These are phyloP conservation scores for Leptonema lineaticorne DNA, from an alignment of 1,140 invertebrate genomes.

Conservation along the genomic window DNA sequence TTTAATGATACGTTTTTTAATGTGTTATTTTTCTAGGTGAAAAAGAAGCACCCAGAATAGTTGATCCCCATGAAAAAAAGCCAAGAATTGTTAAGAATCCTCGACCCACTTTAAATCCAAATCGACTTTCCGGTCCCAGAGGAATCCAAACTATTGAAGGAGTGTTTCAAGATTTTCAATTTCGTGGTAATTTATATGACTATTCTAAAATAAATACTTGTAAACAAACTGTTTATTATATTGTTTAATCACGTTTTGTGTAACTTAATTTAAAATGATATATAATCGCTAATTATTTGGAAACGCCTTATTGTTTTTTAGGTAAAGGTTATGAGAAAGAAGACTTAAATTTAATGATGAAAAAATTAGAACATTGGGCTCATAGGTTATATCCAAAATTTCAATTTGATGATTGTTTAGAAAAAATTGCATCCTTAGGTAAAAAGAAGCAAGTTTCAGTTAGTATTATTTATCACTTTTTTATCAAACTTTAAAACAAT, in stretches of 20 bases:
- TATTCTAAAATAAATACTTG: background rate
- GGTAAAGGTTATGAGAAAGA: constrained; percentile 77
- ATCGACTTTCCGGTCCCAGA: constrained; percentile 69
- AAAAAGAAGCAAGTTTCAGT: constrained; percentile 66
- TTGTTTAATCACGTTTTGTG: background rate
- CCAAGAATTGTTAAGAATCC: constrained; percentile 66
- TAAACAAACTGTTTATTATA: background rate
- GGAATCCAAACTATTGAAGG: constrained; percentile 77
- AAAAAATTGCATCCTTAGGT: constrained; percentile 79
- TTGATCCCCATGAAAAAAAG: constrained; percentile 49
- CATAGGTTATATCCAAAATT: constrained; percentile 87
- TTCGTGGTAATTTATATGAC: constrained; percentile 60
- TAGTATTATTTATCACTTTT: constrained; percentile 25
- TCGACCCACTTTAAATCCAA: constrained; percentile 69
- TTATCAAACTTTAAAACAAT: background rate
- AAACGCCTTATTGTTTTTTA: constrained; percentile 38
- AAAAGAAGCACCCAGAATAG: constrained; percentile 53
- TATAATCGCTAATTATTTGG: no score
- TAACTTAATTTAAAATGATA: no score
- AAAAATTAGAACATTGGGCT: constrained; percentile 87
- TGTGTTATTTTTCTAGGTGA: constrained; percentile 40
- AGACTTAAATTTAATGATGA: constrained; percentile 80
- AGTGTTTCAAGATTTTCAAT: constrained; percentile 80
- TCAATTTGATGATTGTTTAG: constrained; percentile 81
- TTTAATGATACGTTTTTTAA: background rate